Percentiles rank a stretch among this genome's conserved stretches.
phyloP scores from a whole-genome alignment of 2,113 vertebrate genomes.

The Microtus montanus region DNA sequence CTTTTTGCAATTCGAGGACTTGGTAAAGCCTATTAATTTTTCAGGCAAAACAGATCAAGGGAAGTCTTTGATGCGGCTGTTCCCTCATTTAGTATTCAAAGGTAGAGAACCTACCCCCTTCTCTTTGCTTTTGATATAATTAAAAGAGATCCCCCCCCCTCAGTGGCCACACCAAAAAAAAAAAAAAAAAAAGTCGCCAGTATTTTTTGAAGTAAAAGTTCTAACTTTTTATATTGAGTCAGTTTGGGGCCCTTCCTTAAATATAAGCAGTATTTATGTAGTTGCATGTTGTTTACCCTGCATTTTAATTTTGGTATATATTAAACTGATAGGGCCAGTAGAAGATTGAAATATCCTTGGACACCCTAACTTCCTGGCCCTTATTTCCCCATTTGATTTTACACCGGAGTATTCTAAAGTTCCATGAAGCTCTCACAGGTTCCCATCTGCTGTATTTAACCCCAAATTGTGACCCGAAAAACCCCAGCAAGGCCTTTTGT shows the following conservation, averaged over 20 bases:
- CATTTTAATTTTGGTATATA: conserved; percentile 1
- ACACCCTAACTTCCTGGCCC: not conserved
- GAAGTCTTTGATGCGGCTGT: conserved; percentile 69
- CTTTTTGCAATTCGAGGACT: conserved; percentile 50
- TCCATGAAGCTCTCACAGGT: conserved; percentile 39
- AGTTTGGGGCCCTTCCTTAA: conserved; percentile 26
- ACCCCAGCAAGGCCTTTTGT: conserved; percentile 75
- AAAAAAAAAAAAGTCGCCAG: not conserved
- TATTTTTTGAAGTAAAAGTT: conserved; percentile 68
- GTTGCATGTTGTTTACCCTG: not conserved
- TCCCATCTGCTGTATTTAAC: conserved; percentile 70
- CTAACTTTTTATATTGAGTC: conserved; percentile 62
- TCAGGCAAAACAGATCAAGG: conserved; percentile 78
- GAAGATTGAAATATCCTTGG: not conserved
- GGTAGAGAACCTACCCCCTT: conserved; percentile 45
- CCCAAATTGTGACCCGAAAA: conserved; percentile 78
- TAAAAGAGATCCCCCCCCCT: not conserved
- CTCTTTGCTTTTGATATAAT: conserved; percentile 57
- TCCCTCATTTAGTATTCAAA: conserved; percentile 68
- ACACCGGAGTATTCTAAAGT: not conserved
- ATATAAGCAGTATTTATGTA: conserved; percentile 13
- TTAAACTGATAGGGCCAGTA: not conserved
- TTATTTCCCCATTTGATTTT: not conserved
- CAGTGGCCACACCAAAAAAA: not conserved
- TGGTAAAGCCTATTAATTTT: conserved; percentile 72